A percentile compares a stretch with the other conserved stretches of the same genome.
Conservation (phyloP, 2,797 vertebrate genomes). For the Hyperoplus lanceolatus region DNA sequence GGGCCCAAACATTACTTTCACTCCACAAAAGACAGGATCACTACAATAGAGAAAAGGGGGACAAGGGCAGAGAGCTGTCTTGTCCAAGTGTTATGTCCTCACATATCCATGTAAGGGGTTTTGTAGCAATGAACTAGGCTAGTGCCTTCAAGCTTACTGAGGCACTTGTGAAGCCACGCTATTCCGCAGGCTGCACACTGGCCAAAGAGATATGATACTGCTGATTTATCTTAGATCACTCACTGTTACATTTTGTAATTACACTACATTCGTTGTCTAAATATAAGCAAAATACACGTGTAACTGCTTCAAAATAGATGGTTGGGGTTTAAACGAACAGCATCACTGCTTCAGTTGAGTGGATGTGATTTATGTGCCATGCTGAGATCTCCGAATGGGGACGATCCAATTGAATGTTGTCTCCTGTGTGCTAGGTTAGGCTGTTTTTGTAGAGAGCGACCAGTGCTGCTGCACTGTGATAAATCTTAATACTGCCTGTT, state of each 20-base stretch:
- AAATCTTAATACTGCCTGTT: conserved; percentile 53
- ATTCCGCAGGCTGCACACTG: conserved; percentile 9
- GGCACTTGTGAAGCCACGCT: conserved; percentile 24
- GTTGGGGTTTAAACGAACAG: conserved; percentile 25
- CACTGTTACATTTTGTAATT: background rate
- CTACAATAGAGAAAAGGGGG: conserved; percentile 70
- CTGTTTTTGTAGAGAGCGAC: conserved; percentile 38
- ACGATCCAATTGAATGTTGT: conserved; percentile 56
- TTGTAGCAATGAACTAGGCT: conserved; percentile 64
- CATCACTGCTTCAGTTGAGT: conserved; percentile 42
- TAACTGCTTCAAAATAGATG: conserved; percentile 1
- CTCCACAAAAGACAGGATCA: conserved; percentile 73
- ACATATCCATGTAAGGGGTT: conserved; percentile 65
- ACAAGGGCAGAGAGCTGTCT: conserved; percentile 61
- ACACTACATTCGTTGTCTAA: conserved; percentile 12
- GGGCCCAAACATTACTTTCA: conserved; percentile 80
- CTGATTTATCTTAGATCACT: background rate
- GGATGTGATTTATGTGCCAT: conserved; percentile 51
- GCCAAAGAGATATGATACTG: conserved; percentile 15
- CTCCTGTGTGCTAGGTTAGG: conserved; percentile 28
- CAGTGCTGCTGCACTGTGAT: conserved; percentile 55
- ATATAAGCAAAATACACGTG: background rate
- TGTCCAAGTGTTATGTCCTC: conserved; percentile 66
- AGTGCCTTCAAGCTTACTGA: conserved; percentile 55
- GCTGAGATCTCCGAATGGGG: conserved; percentile 23